Conservation (phyloP, 1,140 invertebrate genomes). For the Zaprionus ghesquierei region DNA sequence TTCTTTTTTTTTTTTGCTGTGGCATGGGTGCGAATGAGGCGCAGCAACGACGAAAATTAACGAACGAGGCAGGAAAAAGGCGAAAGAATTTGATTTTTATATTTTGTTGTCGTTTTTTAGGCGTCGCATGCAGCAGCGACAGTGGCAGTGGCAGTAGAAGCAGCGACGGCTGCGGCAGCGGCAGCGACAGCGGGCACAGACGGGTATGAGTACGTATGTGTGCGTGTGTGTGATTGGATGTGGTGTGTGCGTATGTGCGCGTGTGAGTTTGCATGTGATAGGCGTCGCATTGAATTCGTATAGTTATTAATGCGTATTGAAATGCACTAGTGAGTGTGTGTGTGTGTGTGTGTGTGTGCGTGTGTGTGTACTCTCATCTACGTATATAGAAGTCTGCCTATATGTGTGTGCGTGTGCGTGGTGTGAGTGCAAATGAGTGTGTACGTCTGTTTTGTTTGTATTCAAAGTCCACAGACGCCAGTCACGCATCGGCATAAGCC, state of each 20-base stretch:
- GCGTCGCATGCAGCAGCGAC: slow-evolving; percentile 61
- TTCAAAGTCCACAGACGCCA: slow-evolving; percentile 77
- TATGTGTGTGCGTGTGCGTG: slow-evolving; percentile 40
- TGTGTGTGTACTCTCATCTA: slow-evolving; percentile 9
- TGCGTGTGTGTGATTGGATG: slow-evolving; percentile 21
- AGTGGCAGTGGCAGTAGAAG: too few species aligned
- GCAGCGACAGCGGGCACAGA: background rate
- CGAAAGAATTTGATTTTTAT: slow-evolving; percentile 75
- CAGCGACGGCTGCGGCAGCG: slow-evolving; percentile 1
- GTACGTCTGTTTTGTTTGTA: slow-evolving; percentile 70
- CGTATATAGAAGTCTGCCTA: background rate
- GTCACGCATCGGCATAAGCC: slow-evolving; percentile 75
- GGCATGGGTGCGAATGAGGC: slow-evolving; percentile 42
- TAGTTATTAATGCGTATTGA: slow-evolving; percentile 79
- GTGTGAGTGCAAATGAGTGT: slow-evolving; percentile 27
- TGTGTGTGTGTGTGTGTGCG: background rate
- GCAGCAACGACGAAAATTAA: slow-evolving; percentile 63
- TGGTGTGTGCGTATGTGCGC: slow-evolving; percentile 5
- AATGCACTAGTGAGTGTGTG: slow-evolving; percentile 50
- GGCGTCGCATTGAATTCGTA: slow-evolving; percentile 75
- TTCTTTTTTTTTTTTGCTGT: slow-evolving; percentile 1
- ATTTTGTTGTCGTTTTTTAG: slow-evolving; percentile 77
- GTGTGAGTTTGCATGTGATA: slow-evolving; percentile 30
- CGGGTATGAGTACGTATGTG: slow-evolving; percentile 14
- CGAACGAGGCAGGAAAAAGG: slow-evolving; percentile 54